Evolutionary conservation across 2,113 vertebrate species (phyloP).

Genomic region (Pampusana beccarii): DNA sequence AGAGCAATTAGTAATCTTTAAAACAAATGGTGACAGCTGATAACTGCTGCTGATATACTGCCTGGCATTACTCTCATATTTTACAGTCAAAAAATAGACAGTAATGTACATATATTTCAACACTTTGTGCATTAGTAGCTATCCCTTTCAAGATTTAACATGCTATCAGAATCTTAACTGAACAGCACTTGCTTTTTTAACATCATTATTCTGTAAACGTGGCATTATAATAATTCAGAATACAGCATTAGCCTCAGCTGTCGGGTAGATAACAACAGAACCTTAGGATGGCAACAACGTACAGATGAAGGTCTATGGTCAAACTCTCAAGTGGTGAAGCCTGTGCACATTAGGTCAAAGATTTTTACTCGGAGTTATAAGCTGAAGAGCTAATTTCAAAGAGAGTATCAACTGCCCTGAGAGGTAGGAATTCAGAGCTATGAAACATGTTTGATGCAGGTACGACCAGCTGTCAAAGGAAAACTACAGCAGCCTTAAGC

Average conservation of each 20-base stretch:
- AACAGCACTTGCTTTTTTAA: not conserved
- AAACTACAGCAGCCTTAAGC: not conserved
- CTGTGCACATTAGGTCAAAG: not conserved
- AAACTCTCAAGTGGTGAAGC: not conserved
- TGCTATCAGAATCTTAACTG: conserved; percentile 7
- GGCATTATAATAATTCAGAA: not conserved
- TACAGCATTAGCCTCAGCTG: accelerated
- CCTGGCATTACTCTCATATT: not conserved
- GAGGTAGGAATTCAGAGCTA: not conserved
- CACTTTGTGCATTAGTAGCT: not conserved
- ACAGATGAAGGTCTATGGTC: not conserved
- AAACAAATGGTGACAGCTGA: conserved; percentile 2
- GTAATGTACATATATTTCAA: not conserved
- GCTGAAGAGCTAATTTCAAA: not conserved
- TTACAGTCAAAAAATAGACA: not conserved
- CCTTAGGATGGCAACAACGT: not conserved
- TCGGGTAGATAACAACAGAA: not conserved
- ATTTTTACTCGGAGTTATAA: not conserved
- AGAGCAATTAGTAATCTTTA: conserved; percentile 32
- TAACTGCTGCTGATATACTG: not conserved
- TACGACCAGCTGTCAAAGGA: not conserved
- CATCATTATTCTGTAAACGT: not conserved
- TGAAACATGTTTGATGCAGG: not conserved
- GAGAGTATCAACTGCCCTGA: not conserved
- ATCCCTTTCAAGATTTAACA: not conserved